A percentile compares a stretch with the other conserved stretches of the same genome.
Conservation (phyloP, 2,113 vertebrate genomes). For the Hystrix brachyura region DNA sequence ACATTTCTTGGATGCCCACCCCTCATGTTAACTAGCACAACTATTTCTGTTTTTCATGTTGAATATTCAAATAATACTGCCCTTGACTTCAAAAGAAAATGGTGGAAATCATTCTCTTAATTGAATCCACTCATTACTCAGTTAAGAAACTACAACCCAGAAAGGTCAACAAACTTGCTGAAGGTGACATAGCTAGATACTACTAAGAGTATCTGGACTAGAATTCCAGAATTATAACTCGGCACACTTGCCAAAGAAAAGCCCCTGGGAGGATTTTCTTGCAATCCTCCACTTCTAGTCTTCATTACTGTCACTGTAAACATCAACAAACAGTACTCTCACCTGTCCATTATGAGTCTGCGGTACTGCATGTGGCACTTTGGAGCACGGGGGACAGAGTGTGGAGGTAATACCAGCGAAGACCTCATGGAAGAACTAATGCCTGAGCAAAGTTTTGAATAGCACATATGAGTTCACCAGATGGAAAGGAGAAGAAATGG, state of each 20-base stretch:
- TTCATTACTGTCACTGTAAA: not conserved
- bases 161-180: slow-evolving; percentile 14
- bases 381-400: not conserved
- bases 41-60: not conserved
- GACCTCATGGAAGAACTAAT: not conserved
- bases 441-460: not conserved
- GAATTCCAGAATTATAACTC: not conserved
- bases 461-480: not conserved
- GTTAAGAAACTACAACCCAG: not conserved
- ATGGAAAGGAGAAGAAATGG: slow-evolving; percentile 14
- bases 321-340: not conserved
- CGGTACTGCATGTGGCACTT: not conserved
- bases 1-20: not conserved
- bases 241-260: not conserved
- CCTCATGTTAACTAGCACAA: not conserved
- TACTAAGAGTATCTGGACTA: not conserved
- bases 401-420: not conserved
- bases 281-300: not conserved
- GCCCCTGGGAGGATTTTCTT: not conserved
- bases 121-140: not conserved
- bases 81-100: not conserved
- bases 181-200: not conserved
- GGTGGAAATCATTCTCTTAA: not conserved
- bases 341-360: not conserved
- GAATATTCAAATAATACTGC: not conserved